Percentiles rank a stretch among this genome's conserved stretches.
Evolutionary conservation across 2,113 vertebrate species (phyloP).

Genomic region (Poicephalus gulielmi): DNA sequence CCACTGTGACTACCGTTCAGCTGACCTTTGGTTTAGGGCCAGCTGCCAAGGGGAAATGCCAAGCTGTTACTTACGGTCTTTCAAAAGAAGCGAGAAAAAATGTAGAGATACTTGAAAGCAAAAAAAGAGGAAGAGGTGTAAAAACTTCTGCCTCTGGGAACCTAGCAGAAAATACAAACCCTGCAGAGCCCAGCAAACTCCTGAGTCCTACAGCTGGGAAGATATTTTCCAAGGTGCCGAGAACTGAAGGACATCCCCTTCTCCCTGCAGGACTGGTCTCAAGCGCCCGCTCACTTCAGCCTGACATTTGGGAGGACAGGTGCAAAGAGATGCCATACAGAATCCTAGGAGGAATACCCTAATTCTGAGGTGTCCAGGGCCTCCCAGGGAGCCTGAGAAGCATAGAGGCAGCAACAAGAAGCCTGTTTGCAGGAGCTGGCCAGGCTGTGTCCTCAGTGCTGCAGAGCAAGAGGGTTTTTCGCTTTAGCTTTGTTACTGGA

Average conservation of each 20-base stretch:
- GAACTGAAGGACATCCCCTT: background rate
- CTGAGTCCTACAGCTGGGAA: background rate
- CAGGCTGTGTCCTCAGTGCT: background rate
- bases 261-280: background rate
- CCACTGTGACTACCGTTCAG: background rate
- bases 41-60: slow-evolving; percentile 46
- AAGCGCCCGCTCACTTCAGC: background rate
- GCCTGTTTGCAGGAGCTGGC: background rate
- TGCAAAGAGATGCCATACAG: background rate
- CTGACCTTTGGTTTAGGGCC: slow-evolving; percentile 58
- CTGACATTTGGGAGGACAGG: background rate
- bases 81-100: background rate
- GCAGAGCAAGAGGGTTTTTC: background rate
- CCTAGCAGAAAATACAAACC: background rate
- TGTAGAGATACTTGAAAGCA: background rate
- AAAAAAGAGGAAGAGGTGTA: background rate
- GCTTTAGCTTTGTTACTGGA: background rate
- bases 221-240: background rate
- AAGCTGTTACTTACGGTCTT: slow-evolving; percentile 17
- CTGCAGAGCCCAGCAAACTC: background rate
- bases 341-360: background rate
- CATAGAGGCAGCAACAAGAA: background rate
- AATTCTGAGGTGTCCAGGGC: background rate
- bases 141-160: background rate
- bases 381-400: background rate